Conservation (phyloP, 2,888 invertebrate species). For the Drosophila falleni region DNA sequence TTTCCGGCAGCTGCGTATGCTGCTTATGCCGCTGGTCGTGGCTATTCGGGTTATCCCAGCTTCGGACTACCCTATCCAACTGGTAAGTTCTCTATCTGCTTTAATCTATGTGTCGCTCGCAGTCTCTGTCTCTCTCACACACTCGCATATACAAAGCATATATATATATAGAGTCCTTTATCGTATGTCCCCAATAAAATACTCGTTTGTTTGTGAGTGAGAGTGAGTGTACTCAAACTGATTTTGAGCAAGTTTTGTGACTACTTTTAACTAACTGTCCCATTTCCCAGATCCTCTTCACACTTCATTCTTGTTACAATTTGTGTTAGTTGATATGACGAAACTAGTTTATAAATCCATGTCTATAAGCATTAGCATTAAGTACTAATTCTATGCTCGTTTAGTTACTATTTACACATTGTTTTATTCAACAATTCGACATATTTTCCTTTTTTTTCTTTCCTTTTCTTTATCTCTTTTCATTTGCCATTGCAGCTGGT, state of each 20-base stretch:
- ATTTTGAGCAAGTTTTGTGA: conserved; percentile 41
- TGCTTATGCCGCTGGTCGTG: conserved; percentile 98
- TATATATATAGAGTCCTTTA: conserved; percentile 35
- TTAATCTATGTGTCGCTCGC: conserved; percentile 57
- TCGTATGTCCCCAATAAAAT: conserved; percentile 30
- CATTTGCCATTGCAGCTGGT: conserved; percentile 71
- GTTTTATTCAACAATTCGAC: conserved; percentile 16
- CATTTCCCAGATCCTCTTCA: not conserved
- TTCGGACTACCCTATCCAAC: conserved; percentile 99
- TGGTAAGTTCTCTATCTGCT: conserved; percentile 89
- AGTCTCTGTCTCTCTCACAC: conserved; percentile 17
- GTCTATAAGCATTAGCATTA: conserved; percentile 37
- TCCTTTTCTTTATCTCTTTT: conserved; percentile 40
- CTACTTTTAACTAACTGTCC: conserved; percentile 41
- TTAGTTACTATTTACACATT: conserved; percentile 14
- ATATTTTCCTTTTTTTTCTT: conserved; percentile 22
- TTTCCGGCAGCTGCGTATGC: conserved; percentile 98
- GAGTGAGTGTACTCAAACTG: conserved; percentile 49
- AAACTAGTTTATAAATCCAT: conserved; percentile 28
- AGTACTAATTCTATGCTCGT: conserved; percentile 39
- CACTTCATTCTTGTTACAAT: conserved; percentile 22
- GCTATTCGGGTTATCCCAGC: conserved; percentile 98
- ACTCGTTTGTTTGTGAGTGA: conserved; percentile 40
- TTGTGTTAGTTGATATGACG: conserved; percentile 77
- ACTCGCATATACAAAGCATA: conserved; percentile 34